Percentiles rank a stretch among this genome's conserved stretches.
These are phyloP conservation scores for Toxotes chatareus DNA, from an alignment of 2,113 vertebrate species.

Conservation along the genomic window DNA sequence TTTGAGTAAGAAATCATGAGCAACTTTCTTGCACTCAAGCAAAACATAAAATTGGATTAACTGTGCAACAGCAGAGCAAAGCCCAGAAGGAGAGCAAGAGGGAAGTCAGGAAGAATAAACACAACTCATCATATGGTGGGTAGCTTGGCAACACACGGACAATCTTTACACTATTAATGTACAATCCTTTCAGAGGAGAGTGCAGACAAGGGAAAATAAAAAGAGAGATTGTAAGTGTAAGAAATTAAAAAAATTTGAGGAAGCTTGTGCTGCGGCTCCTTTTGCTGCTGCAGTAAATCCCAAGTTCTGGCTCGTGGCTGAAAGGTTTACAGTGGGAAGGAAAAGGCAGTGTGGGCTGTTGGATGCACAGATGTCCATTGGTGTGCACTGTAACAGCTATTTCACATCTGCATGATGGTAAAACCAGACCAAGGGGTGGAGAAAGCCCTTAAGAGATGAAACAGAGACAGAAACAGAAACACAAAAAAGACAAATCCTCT, in stretches of 20 bases:
- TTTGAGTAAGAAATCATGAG: not conserved
- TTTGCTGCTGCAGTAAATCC: slow-evolving; percentile 6
- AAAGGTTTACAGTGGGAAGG: slow-evolving; percentile 34
- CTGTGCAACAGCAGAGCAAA: not conserved
- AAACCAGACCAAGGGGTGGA: not conserved
- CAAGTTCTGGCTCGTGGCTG: slow-evolving; percentile 16
- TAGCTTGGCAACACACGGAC: slow-evolving; percentile 26
- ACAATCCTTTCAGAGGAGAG: slow-evolving; percentile 10
- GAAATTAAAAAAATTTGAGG: slow-evolving; percentile 19
- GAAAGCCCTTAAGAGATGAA: slow-evolving; percentile 17
- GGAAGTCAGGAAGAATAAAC: not conserved
- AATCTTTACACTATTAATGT: not conserved
- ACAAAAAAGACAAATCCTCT: not conserved
- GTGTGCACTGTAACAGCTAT: slow-evolving; percentile 9
- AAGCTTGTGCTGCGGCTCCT: slow-evolving; percentile 2
- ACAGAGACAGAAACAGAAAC: not conserved
- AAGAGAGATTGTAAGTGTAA: not conserved
- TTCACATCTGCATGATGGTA: slow-evolving; percentile 3
- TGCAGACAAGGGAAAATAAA: not conserved
- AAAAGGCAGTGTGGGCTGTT: slow-evolving; percentile 24
- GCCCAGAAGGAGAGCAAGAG: not conserved
- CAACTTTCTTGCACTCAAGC: not conserved
- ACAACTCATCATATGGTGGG: not conserved
- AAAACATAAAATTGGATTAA: not conserved
- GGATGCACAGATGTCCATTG: not conserved